Evolutionary conservation across 2,113 vertebrate species (phyloP).

Genomic region (Centrocercus urophasianus): DNA sequence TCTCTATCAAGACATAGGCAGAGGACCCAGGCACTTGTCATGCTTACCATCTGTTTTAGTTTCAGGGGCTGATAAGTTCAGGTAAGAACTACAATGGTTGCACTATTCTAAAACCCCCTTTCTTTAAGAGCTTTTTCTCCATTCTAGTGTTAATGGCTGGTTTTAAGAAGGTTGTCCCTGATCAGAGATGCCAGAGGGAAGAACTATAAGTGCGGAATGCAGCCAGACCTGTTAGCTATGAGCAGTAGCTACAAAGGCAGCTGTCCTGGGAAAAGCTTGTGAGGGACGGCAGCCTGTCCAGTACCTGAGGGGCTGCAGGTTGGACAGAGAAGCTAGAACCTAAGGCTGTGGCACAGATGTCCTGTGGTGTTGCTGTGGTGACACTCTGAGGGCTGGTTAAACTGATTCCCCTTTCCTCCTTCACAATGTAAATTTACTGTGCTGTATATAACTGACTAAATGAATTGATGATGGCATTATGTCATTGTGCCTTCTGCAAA

Average conservation of each 20-base stretch:
- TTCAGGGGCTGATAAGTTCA: neutral
- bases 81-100: neutral
- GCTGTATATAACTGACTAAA: neutral
- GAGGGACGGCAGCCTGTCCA: neutral
- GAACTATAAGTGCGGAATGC: neutral
- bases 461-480: neutral
- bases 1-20: neutral
- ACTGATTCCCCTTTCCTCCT: neutral
- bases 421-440: neutral
- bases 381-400: neutral
- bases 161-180: neutral
- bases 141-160: neutral
- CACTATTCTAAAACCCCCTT: neutral
- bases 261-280: accelerated
- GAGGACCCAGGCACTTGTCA: neutral
- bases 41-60: neutral
- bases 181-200: neutral
- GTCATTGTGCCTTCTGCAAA: neutral
- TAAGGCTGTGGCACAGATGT: neutral
- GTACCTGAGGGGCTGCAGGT: neutral
- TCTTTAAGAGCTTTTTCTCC: neutral
- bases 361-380: neutral
- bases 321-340: neutral
- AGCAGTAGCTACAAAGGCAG: neutral
- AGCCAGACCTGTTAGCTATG: neutral